Evolutionary conservation across 1,140 invertebrate genomes (phyloP).

Genomic region (Heterodera schachtii): DNA sequence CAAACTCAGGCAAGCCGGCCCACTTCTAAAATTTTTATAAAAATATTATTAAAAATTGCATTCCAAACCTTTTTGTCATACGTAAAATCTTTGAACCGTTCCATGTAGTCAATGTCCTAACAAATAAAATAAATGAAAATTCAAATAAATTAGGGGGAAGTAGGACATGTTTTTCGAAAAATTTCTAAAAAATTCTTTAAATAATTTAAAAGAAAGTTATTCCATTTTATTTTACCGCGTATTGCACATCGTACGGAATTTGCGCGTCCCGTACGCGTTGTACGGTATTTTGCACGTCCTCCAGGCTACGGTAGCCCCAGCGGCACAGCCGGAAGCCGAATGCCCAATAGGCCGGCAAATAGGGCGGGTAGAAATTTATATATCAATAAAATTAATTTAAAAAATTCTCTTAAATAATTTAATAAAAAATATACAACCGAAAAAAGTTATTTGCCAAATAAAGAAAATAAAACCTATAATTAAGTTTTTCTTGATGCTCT

Average conservation of each 20-base stretch:
- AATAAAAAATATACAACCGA: no score
- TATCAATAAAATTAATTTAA: no score
- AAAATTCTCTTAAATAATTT: no score
- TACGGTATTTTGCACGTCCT: slow-evolving; percentile 71
- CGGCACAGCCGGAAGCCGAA: slow-evolving; percentile 69
- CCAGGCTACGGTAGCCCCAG: slow-evolving; percentile 70
- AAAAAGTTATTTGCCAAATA: no score
- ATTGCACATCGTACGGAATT: slow-evolving; percentile 66
- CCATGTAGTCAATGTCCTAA: slow-evolving; percentile 84
- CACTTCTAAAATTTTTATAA: slow-evolving; percentile 43
- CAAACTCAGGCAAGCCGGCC: slow-evolving; percentile 42
- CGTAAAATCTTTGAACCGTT: slow-evolving; percentile 82
- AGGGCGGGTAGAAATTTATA: slow-evolving; percentile 36
- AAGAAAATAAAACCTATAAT: no score
- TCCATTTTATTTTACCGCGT: slow-evolving; percentile 11
- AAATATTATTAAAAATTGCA: not conserved
- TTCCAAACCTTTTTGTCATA: slow-evolving; percentile 27
- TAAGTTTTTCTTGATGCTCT: no score
- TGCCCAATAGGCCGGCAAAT: slow-evolving; percentile 69
- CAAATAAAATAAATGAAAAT: no score
- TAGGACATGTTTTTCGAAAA: no score
- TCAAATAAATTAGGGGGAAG: no score
- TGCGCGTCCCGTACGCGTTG: slow-evolving; percentile 62
- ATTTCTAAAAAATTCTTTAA: no score
- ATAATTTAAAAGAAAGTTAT: no score